A percentile compares a stretch with the other conserved stretches of the same genome.
phyloP scores from a whole-genome alignment of 2,797 vertebrate species.

The Mastacembelus armatus region DNA sequence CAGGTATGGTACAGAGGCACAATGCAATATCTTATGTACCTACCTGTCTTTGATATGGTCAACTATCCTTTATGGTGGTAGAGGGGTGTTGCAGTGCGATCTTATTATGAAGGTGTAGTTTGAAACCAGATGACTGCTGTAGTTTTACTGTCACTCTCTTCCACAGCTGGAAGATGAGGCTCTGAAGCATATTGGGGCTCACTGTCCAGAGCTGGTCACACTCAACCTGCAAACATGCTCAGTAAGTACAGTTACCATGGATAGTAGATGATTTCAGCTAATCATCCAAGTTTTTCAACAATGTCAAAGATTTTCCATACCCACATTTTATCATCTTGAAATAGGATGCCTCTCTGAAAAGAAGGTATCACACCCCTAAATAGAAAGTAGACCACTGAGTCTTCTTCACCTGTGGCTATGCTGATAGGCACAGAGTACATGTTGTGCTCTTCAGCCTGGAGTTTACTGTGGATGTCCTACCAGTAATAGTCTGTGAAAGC shows the following conservation, averaged over 20 bases:
- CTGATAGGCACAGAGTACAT: neutral
- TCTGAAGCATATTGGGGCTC: constrained; percentile 93
- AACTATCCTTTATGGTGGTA: no score
- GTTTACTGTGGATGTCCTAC: no score
- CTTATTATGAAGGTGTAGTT: neutral
- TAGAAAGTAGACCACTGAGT: neutral
- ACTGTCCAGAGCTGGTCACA: constrained; percentile 95
- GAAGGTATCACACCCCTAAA: neutral
- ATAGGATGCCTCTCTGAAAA: neutral
- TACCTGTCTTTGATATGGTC: no score
- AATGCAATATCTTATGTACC: no score
- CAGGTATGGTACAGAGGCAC: constrained; percentile 92
- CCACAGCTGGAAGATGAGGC: constrained; percentile 95
- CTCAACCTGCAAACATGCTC: constrained; percentile 96
- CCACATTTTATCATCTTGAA: neutral
- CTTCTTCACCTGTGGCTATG: neutral
- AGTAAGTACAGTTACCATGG: constrained; percentile 81
- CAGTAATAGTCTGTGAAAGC: constrained; percentile 35
- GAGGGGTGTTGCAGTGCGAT: no score
- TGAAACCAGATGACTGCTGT: constrained; percentile 1
- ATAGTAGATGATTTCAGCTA: neutral
- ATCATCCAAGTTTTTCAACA: neutral
- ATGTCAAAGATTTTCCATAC: neutral
- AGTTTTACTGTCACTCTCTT: constrained; percentile 5
- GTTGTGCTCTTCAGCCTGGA: neutral